Percentiles rank a stretch among this genome's conserved stretches.
phyloP scores from a whole-genome alignment of 2,888 invertebrate species.

The Limnephilus lunatus region DNA sequence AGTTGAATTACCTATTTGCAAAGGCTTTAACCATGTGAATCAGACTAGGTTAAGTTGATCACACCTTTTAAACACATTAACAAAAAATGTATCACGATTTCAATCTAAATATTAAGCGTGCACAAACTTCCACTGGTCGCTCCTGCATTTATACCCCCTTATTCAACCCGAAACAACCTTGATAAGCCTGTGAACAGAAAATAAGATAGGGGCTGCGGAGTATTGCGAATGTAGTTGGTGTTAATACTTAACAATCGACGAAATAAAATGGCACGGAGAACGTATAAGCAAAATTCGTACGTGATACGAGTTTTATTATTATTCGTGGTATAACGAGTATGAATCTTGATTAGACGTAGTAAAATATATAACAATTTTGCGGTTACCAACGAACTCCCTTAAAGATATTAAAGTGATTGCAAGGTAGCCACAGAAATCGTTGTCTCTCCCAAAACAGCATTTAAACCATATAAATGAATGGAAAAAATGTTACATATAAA shows the following conservation, averaged over 20 bases:
- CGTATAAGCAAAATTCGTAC: background rate
- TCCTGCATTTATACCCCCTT: background rate
- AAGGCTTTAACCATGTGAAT: too few relatives aligned
- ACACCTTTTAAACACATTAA: too few relatives aligned
- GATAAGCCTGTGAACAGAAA: constrained; percentile 21
- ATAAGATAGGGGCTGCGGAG: constrained; percentile 34
- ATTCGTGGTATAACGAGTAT: background rate
- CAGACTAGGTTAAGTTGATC: too few relatives aligned
- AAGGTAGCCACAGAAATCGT: background rate
- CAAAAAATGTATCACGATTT: too few relatives aligned
- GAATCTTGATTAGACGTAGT: background rate
- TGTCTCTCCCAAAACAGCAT: background rate
- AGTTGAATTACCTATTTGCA: too few relatives aligned
- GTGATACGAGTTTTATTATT: background rate
- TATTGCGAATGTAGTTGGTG: constrained; percentile 8
- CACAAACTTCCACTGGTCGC: background rate
- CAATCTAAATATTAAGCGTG: background rate
- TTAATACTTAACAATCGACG: constrained; percentile 33
- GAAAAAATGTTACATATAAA: background rate
- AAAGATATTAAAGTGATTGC: background rate
- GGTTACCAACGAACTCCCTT: background rate
- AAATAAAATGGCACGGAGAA: background rate
- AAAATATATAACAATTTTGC: background rate
- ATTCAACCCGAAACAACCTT: background rate
- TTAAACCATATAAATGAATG: background rate